Evolutionary conservation across 2,797 vertebrate species (phyloP).

Genomic region (Tragelaphus eurycerus): DNA sequence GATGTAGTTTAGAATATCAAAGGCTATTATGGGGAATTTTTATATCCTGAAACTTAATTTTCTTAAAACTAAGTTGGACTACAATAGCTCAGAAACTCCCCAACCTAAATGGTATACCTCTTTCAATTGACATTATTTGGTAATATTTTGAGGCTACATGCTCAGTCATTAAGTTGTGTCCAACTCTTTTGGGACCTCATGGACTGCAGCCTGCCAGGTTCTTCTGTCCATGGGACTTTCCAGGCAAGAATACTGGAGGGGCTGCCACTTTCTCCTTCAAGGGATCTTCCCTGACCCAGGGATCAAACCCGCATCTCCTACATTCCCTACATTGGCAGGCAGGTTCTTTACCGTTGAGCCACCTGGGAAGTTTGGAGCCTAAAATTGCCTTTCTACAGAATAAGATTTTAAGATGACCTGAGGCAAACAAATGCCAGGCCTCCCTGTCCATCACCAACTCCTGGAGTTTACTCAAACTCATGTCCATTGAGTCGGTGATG

Average conservation of each 20-base stretch:
- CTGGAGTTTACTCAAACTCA: not conserved
- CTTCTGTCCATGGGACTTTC: not conserved
- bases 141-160: not conserved
- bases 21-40: not conserved
- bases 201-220: not conserved
- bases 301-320: not conserved
- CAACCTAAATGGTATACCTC: not conserved
- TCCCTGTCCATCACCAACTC: not conserved
- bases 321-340: not conserved
- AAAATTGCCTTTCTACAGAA: not conserved
- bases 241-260: not conserved
- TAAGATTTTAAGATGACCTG: not conserved
- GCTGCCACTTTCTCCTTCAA: not conserved
- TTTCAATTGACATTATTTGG: not conserved
- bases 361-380: not conserved
- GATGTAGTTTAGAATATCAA: not conserved
- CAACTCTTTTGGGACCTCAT: not conserved
- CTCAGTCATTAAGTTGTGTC: not conserved
- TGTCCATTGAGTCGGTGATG: not conserved
- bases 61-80: not conserved
- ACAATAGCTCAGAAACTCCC: not conserved
- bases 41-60: not conserved
- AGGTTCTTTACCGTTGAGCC: not conserved
- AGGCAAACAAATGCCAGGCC: not conserved
- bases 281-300: not conserved